Conservation (phyloP, 2,888 invertebrate species). For the Eristalis arbustorum region DNA sequence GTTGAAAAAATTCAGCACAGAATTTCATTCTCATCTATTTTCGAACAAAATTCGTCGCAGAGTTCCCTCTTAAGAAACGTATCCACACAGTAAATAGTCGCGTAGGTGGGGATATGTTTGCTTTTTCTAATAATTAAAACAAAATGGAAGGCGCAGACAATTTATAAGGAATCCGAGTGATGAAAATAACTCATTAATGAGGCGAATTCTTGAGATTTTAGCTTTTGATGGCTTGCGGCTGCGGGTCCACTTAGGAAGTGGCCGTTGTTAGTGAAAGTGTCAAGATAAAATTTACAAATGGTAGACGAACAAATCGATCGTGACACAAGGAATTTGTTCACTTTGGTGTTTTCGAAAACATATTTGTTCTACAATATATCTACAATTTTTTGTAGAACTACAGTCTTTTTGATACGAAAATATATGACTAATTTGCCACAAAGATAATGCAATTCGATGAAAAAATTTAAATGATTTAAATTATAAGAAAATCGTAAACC, state of each 20-base stretch:
- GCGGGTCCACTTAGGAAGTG: neutral
- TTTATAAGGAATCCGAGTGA: slow-evolving; percentile 14
- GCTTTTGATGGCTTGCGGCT: neutral
- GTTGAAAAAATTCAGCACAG: neutral
- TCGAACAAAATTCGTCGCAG: slow-evolving; percentile 8
- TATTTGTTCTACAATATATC: too few relatives aligned
- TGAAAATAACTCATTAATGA: slow-evolving; percentile 28
- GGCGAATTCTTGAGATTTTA: slow-evolving; percentile 1
- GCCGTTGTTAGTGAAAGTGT: neutral
- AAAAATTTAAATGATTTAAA: too few relatives aligned
- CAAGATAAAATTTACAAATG: neutral
- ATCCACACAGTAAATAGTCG: slow-evolving; percentile 18
- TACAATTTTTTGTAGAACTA: neutral
- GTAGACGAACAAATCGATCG: neutral
- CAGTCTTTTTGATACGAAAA: too few relatives aligned
- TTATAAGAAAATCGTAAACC: too few relatives aligned
- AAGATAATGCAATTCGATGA: too few relatives aligned
- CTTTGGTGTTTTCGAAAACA: neutral
- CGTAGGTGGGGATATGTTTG: slow-evolving; percentile 19
- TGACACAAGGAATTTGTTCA: neutral
- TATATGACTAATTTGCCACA: too few relatives aligned
- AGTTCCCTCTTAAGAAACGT: neutral
- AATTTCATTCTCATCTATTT: neutral
- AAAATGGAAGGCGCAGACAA: slow-evolving; percentile 22
- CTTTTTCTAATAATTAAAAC: slow-evolving; percentile 26